Evolutionary conservation across 2,888 invertebrate genomes (phyloP), one percentile per base, ranked within the genome.

Genomic region (Eulithis prunata): DNA sequence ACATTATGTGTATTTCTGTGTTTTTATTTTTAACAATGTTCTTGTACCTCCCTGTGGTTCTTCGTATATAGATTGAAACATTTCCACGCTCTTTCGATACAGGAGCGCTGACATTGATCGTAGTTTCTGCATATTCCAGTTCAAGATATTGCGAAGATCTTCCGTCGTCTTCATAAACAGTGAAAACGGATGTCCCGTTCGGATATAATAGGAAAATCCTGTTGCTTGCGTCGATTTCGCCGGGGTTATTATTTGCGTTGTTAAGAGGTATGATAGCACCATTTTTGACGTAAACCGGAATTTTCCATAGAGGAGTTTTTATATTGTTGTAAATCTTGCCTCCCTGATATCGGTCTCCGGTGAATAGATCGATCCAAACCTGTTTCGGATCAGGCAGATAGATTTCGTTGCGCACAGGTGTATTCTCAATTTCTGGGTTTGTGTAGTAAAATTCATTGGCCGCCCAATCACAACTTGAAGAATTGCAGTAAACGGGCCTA

Each of bases 241-340:
- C 73, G 0, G 87, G 87, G 72, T 91, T 91, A 68, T 93, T 92
- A 72, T 91, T 90, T 8, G 87, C 78, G 69, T 87, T 86, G 0
- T 81, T 81, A 81, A 90, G 85, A n/a, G 92, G 92, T 70, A 93
- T 82, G 46, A 93, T 87, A n/a, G 91, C 86, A 21, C 92, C 92
- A 60, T 87, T 89, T 82, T 80, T 89, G 4, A 93, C 69, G 71
- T 90, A 92, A 11, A 92, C 79, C 14, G 92, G 93, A 64, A 90
- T 85, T 75, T 88, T 90, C 91, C 92, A 93, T 3, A 91, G 47
- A 0, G 92, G 92, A 11, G 82, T 73, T 62, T 77, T 70, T 4
- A 91, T 67, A 66, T 87, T 81, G 62, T 91, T 89, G 64, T 86
- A 81, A 64, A 91, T 80, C 79, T 87, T 90, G 1, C 91, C 91